Base-by-base conservation (phyloP, 2,888 invertebrate genomes). In the Marronus borbonicus region DNA sequence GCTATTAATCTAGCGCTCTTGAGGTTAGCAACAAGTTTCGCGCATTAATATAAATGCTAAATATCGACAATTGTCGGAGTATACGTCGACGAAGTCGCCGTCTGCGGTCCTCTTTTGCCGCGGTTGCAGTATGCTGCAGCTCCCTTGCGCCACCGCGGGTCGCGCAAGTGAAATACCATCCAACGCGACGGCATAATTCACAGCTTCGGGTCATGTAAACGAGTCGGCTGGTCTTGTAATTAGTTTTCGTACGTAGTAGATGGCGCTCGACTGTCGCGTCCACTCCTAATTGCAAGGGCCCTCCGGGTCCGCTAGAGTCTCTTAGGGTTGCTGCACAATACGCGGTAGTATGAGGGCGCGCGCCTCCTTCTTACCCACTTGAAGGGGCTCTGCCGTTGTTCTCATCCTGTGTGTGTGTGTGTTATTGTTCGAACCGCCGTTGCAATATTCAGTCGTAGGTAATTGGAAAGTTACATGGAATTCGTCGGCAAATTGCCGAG, bases 11-110 rank as follows among this genome's bases (percentile, higher is more conserved):
- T 28, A 74, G 24, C 4, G 50, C 28, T 68, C 72, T 24, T 14
- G 49, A 44, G 60, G 17, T 74, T 60, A 74, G 72, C 72, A 74
- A 74, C 62, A 74, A 60, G 72, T 60, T 60, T 28, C 24, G 12
- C 20, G 14, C 72, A 74, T 74, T 74, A 74, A 74, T 74, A 74
- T 74, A 60, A 74, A 74, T 60, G 72, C 39, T 74, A 74, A 74
- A 62, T 60, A 74, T 28, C 60, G 58, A 74, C 62, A 74, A 74
- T 60, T 60, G 49, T 60, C 58, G 36, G 39, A 44, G 60, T n/a
- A 20, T 5, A 55, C 20, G 39, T 60, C 39, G 72, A 12, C 14
- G 39, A 39, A 72, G 12, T 24, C 39, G 17, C 17, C 58, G 55
- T 12, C 7, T 8, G 3, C 28, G 14, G 3, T 68, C 68, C 68